Base-by-base conservation (phyloP, 2,113 vertebrate genomes). In the Fukomys damarensis region DNA sequence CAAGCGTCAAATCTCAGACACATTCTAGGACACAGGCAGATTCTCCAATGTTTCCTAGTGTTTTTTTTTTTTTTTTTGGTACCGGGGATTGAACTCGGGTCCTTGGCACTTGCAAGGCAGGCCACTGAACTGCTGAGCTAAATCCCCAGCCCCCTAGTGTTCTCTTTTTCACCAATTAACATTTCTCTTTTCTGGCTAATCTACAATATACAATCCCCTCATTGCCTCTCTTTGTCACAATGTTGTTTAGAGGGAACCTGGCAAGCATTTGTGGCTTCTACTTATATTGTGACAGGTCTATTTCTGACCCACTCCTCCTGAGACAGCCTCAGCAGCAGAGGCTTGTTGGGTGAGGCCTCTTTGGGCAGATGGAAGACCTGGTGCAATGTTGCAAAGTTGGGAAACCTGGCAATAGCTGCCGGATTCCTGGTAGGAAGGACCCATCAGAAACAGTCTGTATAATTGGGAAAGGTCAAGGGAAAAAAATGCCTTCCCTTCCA, bases 401-500 rank as follows among this genome's bases (percentile, higher is more conserved):
- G 84, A 93, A 95, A 95, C 80, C n/a, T 82, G 77, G 65, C 59
- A 82, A 59, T 32, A 46, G 86, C 14, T 88, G 86, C 76, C 49
- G 93, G 87, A 95, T 61, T 91, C 65, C 66, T 63, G 76, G 59
- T 90, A 38, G 65, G 93, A 95, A 90, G 74, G 63, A 82, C 70
- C 92, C 82, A 90, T 54, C 46, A 93, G 89, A 95, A 92, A 66
- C 76, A 97, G 92, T 80, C 92, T 38, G 58, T 79, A 77, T 90
- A 70, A 93, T 0, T 89, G 70, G 80, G 93, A 97, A 94, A 97
- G 76, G 65, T 87, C 61, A 94, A 92, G 83, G 93, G 59, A 56
- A 92, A 91, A 93, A 93, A 91, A 96, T 8, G 89, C 83, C 59
- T 94, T 94, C 61, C 92, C 65, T 79, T 94, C 85, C 56, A 80